Conservation (phyloP, 2,113 vertebrate genomes). For the Grammomys surdaster region DNA sequence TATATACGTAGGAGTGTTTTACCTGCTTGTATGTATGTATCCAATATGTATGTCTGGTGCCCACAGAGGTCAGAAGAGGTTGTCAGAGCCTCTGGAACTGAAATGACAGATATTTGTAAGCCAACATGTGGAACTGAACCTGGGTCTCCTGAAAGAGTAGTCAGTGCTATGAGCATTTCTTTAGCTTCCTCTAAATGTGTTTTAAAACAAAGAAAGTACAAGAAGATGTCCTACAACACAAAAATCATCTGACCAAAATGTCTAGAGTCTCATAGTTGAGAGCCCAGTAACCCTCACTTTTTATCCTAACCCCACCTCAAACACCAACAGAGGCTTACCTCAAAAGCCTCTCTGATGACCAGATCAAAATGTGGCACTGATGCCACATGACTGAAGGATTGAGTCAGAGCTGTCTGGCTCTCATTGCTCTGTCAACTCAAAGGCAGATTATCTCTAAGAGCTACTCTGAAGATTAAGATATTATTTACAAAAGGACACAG, state of each 20-base stretch:
- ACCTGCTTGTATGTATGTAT: not conserved
- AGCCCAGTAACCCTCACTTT: not conserved
- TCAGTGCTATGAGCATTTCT: not conserved
- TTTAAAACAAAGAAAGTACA: not conserved
- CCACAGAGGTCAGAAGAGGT: not conserved
- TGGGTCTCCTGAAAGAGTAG: not conserved
- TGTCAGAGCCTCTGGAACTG: not conserved
- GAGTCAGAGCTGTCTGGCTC: not conserved
- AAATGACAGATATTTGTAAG: not conserved
- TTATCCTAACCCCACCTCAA: rapidly evolving
- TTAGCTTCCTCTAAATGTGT: not conserved
- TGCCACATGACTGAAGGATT: not conserved
- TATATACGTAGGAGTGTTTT: not conserved
- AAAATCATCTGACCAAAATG: not conserved
- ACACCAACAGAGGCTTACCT: not conserved
- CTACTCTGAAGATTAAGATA: not conserved
- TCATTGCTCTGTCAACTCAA: not conserved
- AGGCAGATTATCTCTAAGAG: not conserved
- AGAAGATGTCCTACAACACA: not conserved
- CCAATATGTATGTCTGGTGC: not conserved
- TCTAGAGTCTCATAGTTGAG: not conserved
- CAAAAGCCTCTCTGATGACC: not conserved
- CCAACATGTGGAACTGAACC: not conserved
- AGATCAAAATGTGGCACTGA: not conserved
- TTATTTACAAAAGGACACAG: not conserved